Evolutionary conservation across 2,113 vertebrate genomes (phyloP), one percentile per base, ranked within the genome.

Genomic region (Lucifuga dentata): DNA sequence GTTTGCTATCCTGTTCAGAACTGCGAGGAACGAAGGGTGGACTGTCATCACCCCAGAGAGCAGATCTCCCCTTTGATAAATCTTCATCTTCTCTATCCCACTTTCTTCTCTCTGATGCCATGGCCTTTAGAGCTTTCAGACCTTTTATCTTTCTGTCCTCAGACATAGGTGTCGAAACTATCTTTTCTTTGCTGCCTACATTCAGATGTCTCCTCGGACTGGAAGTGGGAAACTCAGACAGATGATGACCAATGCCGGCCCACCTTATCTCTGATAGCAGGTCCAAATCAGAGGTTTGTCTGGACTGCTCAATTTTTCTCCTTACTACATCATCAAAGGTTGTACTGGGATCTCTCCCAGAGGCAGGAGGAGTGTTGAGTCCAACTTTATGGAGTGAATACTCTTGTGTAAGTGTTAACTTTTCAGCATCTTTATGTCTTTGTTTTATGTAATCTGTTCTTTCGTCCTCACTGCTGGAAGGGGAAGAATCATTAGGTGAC

Each of bases 71-170:
- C 15, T 3, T 9, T 35, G 36, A 20, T 5, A 57, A 5, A 7
- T 62, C 46, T 33, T 67, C n/a, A 11, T 59, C 12, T 0, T 23
- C 15, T 15, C 0, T 41, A 11, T 88, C 85, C 90, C 90, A 91
- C 21, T 12, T 33, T 40, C 2, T 41, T 67, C 83, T 86, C 5
- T 80, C 57, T 1, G 68, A 49, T 11, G 86, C 87, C 69, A 88
- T 80, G 15, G 15, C 65, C 76, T 81, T 88, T 17, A 90, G 32
- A 12, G 86, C 88, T 49, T 19, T 41, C 9, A 89, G 85, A 20
- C 90, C 90, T 72, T 57, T 86, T 16, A n/a, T n/a, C 35, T 79
- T 20, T 61, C 57, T 0, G 5, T 66, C 5, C 32, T 46, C 64
- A 20, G 60, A 39, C 19, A 11, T 0, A 49, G 19, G 5, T 7